phyloP scores from a whole-genome alignment of 2,888 invertebrate genomes.

The Drosophila eohydei region DNA sequence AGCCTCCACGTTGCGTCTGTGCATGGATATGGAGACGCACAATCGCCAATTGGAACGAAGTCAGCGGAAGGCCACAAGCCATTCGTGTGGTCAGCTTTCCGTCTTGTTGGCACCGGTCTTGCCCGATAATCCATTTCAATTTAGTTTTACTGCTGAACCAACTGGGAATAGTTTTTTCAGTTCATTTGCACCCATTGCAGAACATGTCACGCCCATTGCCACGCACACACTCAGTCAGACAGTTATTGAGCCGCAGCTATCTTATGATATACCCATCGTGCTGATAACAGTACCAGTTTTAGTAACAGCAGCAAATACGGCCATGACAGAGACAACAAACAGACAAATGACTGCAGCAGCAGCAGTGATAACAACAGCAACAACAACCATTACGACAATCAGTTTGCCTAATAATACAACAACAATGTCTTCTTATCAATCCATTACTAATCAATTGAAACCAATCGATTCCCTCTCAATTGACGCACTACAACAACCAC shows the following conservation, averaged over 20 bases:
- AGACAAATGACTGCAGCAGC: slow-evolving; percentile 20
- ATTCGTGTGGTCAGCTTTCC: slow-evolving; percentile 63
- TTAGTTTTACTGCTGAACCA: slow-evolving; percentile 32
- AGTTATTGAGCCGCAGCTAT: slow-evolving; percentile 23
- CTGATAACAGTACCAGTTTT: slow-evolving; percentile 47
- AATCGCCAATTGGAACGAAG: slow-evolving; percentile 17
- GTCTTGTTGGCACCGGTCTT: slow-evolving; percentile 56
- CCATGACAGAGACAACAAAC: slow-evolving; percentile 16
- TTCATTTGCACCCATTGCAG: slow-evolving; percentile 76
- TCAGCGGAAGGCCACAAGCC: slow-evolving; percentile 48
- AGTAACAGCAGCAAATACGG: slow-evolving; percentile 22
- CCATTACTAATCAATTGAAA: slow-evolving; percentile 74
- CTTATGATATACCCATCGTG: slow-evolving; percentile 58
- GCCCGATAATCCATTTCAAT: slow-evolving; percentile 70
- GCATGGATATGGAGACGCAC: slow-evolving; percentile 61
- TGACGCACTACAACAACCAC: slow-evolving; percentile 48
- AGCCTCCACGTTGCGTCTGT: slow-evolving; percentile 73
- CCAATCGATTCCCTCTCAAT: slow-evolving; percentile 64
- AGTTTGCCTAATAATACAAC: slow-evolving; percentile 44
- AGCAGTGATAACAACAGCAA: neutral
- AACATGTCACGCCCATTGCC: slow-evolving; percentile 46
- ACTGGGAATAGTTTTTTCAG: slow-evolving; percentile 52
- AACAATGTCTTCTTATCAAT: slow-evolving; percentile 67
- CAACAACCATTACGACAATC: slow-evolving; percentile 40
- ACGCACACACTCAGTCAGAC: slow-evolving; percentile 3